These are phyloP conservation scores for Nemotelus pantherinus DNA, from an alignment of 2,888 invertebrate genomes.

Conservation along the genomic window DNA sequence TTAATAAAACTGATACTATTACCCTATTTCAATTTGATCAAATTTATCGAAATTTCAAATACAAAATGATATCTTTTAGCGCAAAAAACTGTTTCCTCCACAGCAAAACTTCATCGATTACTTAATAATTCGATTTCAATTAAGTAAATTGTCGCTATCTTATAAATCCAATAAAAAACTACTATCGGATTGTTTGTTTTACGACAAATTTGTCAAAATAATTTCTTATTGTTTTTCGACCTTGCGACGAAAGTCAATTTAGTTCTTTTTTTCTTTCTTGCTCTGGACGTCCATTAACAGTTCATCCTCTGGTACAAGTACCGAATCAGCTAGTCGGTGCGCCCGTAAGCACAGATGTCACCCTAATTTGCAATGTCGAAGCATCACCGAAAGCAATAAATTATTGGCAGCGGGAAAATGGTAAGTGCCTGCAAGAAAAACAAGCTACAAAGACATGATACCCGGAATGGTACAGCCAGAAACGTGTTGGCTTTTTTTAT, in stretches of 20 bases:
- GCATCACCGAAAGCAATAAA: conserved; percentile 94
- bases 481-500: neutral
- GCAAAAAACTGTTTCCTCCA: no score
- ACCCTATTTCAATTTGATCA: no score
- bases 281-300: conserved; percentile 63
- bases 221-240: neutral
- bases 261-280: conserved; percentile 36
- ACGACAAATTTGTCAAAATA: neutral
- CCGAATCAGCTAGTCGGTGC: conserved; percentile 93
- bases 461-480: neutral
- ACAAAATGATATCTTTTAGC: no score
- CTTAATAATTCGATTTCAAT: no score
- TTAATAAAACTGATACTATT: no score
- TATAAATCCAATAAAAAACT: neutral
- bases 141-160: no score
- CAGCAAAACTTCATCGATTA: no score
- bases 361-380: conserved; percentile 86
- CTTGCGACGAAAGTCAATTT: conserved; percentile 33
- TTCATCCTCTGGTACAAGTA: conserved; percentile 92
- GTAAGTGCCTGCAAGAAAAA: conserved; percentile 67
- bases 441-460: neutral
- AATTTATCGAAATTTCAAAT: no score
- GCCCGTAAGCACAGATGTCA: conserved; percentile 85
- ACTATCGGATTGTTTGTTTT: neutral
- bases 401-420: conserved; percentile 91